Conservation (phyloP, 2,113 vertebrate genomes). For the Motacilla tschutschensis region DNA sequence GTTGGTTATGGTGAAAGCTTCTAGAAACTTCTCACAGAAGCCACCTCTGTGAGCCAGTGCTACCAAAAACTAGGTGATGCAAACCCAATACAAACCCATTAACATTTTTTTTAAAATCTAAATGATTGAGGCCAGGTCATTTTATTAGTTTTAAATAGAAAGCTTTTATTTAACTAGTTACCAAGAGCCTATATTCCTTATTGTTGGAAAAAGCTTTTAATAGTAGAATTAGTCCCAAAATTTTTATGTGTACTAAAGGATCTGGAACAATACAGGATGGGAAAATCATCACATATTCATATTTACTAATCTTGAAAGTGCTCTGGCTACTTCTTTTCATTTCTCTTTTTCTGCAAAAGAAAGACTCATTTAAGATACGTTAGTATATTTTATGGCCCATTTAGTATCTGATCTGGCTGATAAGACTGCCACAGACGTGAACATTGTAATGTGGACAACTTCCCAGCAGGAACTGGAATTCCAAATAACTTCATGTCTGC, state of each 20-base stretch:
- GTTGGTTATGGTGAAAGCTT: neutral
- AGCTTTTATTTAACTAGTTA: neutral
- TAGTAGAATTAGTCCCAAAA: neutral
- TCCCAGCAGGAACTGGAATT: conserved; percentile 16
- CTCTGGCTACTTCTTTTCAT: neutral
- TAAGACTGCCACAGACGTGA: neutral
- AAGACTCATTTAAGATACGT: neutral
- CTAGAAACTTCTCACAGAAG: neutral
- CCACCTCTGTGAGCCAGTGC: rapidly evolving
- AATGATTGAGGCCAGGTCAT: rapidly evolving
- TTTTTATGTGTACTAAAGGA: neutral
- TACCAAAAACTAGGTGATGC: neutral
- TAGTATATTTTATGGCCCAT: conserved; percentile 17
- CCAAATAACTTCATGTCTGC: conserved; percentile 5
- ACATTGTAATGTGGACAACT: neutral
- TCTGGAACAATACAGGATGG: neutral
- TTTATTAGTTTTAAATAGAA: neutral
- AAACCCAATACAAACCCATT: neutral
- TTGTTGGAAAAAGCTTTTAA: neutral
- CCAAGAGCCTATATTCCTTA: neutral
- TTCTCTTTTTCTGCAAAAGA: neutral
- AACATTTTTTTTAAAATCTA: neutral
- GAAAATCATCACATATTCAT: neutral
- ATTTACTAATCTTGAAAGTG: neutral
- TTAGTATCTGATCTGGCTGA: conserved; percentile 12